Conservation (phyloP, 64 coral and sea anemone species). For the Anthopleura sola region DNA sequence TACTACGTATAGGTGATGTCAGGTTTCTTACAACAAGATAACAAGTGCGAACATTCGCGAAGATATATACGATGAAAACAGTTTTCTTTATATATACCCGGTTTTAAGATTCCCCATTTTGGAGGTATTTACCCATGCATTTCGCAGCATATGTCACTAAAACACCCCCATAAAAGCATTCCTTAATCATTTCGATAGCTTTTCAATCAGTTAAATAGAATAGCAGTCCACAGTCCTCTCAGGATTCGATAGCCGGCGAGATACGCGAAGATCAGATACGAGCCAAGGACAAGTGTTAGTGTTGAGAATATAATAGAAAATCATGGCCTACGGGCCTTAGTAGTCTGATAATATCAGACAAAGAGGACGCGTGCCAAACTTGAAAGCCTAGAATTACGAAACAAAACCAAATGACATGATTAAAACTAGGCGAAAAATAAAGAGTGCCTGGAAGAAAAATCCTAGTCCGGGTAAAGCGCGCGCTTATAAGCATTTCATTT, state of each 20-base stretch:
- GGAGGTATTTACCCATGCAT: background rate
- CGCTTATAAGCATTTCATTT: no score
- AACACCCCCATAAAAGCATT: background rate
- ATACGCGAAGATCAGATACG: background rate
- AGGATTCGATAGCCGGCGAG: background rate
- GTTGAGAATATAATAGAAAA: background rate
- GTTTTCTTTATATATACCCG: no score
- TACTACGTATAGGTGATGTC: no score
- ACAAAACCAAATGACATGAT: background rate
- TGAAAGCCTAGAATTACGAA: background rate
- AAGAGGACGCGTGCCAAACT: background rate
- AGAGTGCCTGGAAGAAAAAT: background rate
- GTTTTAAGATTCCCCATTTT: no score
- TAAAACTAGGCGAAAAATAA: background rate
- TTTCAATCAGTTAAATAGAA: slow-evolving; percentile 11
- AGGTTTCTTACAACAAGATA: no score
- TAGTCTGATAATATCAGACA: background rate
- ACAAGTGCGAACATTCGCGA: no score
- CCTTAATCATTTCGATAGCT: slow-evolving; percentile 5
- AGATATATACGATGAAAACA: no score
- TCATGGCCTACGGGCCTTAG: background rate
- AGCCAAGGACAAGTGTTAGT: background rate
- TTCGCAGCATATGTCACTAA: background rate
- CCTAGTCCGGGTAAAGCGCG: background rate
- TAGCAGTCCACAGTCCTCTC: slow-evolving; percentile 10